Conservation (phyloP, 2,797 vertebrate genomes). For the Saxicola maurus region DNA sequence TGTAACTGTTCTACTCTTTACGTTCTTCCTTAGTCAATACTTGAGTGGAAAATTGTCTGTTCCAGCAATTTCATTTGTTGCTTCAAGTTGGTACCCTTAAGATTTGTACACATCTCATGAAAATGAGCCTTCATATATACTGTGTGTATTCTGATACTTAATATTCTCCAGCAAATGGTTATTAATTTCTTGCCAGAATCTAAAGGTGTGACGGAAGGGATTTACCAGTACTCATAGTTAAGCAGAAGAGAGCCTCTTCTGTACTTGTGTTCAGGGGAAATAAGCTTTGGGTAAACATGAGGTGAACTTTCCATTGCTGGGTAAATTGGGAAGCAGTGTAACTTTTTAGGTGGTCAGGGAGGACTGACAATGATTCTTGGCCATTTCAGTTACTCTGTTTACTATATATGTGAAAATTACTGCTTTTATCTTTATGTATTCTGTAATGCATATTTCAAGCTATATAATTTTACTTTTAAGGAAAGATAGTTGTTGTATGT, state of each 20-base stretch:
- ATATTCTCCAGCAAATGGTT: neutral
- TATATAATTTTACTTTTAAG: neutral
- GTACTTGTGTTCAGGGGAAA: neutral
- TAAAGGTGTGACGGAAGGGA: neutral
- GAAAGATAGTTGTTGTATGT: neutral
- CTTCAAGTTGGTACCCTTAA: neutral
- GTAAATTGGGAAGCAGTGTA: rapidly evolving
- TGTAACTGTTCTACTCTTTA: neutral
- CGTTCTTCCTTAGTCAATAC: neutral
- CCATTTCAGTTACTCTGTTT: neutral
- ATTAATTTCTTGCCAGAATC: neutral
- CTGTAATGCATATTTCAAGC: neutral
- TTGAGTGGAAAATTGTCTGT: neutral
- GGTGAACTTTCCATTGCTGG: neutral
- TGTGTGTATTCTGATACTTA: neutral
- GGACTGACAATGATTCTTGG: neutral
- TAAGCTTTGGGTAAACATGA: neutral
- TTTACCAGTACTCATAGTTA: neutral
- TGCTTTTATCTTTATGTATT: neutral
- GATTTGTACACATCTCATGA: neutral
- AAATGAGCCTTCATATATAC: neutral
- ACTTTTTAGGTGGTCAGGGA: neutral
- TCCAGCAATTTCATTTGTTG: neutral
- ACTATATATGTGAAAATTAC: neutral
- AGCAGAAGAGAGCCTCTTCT: neutral